Evolutionary conservation across 2,888 invertebrate species (phyloP).

Genomic region (Diogma glabrata): DNA sequence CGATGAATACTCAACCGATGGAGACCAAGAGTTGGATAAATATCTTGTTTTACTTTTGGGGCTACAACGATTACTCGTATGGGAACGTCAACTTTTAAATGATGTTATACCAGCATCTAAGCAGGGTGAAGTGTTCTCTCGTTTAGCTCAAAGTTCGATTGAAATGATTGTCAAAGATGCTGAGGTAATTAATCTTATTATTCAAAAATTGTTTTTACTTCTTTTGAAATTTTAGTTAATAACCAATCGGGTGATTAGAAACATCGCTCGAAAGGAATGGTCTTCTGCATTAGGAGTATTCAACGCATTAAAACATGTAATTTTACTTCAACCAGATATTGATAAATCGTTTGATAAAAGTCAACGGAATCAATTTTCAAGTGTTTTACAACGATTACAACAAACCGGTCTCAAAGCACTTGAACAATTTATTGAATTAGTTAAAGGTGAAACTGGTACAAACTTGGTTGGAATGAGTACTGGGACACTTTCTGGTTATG

Average conservation of each 20-base stretch:
- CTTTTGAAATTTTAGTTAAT: slow-evolving; percentile 43
- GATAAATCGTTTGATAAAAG: slow-evolving; percentile 63
- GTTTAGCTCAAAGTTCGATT: slow-evolving; percentile 72
- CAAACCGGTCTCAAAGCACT: slow-evolving; percentile 74
- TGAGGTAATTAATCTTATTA: slow-evolving; percentile 43
- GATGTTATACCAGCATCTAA: slow-evolving; percentile 73
- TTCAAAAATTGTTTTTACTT: slow-evolving; percentile 5
- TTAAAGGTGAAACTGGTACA: slow-evolving; percentile 62
- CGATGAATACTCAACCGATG: slow-evolving; percentile 37
- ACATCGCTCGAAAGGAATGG: slow-evolving; percentile 66
- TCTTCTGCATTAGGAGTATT: slow-evolving; percentile 69
- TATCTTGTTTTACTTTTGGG: slow-evolving; percentile 73
- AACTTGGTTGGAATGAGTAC: slow-evolving; percentile 47
- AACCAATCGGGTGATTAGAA: slow-evolving; percentile 59
- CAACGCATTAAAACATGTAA: slow-evolving; percentile 68
- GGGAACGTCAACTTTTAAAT: slow-evolving; percentile 71
- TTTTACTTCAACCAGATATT: slow-evolving; percentile 65
- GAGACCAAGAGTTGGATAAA: slow-evolving; percentile 73
- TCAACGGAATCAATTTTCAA: slow-evolving; percentile 57
- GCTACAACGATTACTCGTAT: slow-evolving; percentile 73
- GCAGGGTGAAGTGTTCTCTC: slow-evolving; percentile 72
- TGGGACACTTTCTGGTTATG: slow-evolving; percentile 24
- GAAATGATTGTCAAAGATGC: slow-evolving; percentile 77
- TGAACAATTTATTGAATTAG: slow-evolving; percentile 86
- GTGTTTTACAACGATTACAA: slow-evolving; percentile 60